These are phyloP conservation scores for Tetragonisca angustula DNA, from an alignment of 2,888 invertebrate genomes.

Conservation along the genomic window DNA sequence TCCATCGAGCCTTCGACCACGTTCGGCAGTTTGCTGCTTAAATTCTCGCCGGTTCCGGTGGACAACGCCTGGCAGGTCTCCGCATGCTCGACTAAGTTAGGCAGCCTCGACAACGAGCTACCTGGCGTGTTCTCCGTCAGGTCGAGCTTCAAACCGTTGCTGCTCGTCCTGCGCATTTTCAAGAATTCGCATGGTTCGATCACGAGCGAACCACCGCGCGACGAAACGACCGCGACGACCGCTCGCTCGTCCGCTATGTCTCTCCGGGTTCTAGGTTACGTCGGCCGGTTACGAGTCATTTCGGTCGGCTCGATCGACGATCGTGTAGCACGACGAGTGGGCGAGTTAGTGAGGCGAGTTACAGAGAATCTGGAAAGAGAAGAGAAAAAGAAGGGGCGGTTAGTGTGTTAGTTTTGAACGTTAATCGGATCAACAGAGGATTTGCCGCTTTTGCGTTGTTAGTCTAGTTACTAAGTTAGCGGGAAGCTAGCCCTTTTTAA, in stretches of 20 bases:
- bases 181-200: conserved; percentile 80
- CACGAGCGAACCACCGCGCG: conserved; percentile 16
- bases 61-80: conserved; percentile 74
- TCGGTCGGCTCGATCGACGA: conserved; percentile 44
- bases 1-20: conserved; percentile 84
- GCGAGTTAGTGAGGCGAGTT: conserved; percentile 51
- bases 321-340: conserved; percentile 16
- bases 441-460: not conserved
- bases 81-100: conserved; percentile 83
- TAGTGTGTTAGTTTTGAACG: conserved; percentile 56
- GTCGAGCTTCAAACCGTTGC: conserved; percentile 82
- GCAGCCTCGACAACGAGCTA: conserved; percentile 80
- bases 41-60: conserved; percentile 79
- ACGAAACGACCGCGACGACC: conserved; percentile 56
- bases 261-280: not conserved
- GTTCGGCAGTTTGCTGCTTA: conserved; percentile 83
- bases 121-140: conserved; percentile 83
- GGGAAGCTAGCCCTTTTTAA: too few species aligned
- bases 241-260: conserved; percentile 33
- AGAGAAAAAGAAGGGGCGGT: conserved; percentile 52
- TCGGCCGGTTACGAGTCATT: conserved; percentile 43
- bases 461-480: not conserved
- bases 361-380: conserved; percentile 61
- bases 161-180: conserved; percentile 82
- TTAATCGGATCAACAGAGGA: not conserved